Evolutionary conservation across 2,888 invertebrate species (phyloP), one percentile per base, ranked within the genome.

Genomic region (Leucoma salicis): DNA sequence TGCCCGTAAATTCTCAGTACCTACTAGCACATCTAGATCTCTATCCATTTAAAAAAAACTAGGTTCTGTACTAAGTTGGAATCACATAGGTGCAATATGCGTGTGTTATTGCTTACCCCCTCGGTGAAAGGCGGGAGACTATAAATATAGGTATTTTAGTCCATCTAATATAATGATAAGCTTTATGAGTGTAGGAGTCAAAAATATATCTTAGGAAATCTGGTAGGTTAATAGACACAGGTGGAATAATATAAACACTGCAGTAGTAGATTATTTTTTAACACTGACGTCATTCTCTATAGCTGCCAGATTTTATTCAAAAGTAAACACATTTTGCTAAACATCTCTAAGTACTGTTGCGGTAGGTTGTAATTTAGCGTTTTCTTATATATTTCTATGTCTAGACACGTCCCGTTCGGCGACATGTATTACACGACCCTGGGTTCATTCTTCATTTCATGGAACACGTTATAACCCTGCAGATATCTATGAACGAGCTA

Each of bases 361-460:
- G 29, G 18, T 18, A 49, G 44, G 41, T 52, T 46, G 35, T 56
- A 44, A 36, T 28, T 41, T 29, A 1, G 18, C 15, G 8, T 39
- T 55, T 49, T 39, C 39, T 39, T 37, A 37, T 46, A 47, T 42
- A 40, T 44, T 21, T 27, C 7, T 39, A 45, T 41, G n/a, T 55
- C 46, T 46, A 51, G 32, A 39, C 42, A 43, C 31, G 57, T 78
- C 68, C 78, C 78, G 74, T 78, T 70, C 43, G 44, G 32, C 63
- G 74, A 64, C 76, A 77, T 61, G 56, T 72, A 71, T 77, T 69
- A 75, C 72, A 68, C 48, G 52, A 58, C 65, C 70, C 64, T 39
- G 32, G 42, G 63, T 61, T 65, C 66, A 72, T 72, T 67, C 66
- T 64, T 60, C 57, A 52, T 52, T 76, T 75, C 74, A 56, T 42